Percentiles rank a stretch among this genome's conserved stretches.
phyloP scores from a whole-genome alignment of 1,140 invertebrate genomes.

The Orussus abietinus region DNA sequence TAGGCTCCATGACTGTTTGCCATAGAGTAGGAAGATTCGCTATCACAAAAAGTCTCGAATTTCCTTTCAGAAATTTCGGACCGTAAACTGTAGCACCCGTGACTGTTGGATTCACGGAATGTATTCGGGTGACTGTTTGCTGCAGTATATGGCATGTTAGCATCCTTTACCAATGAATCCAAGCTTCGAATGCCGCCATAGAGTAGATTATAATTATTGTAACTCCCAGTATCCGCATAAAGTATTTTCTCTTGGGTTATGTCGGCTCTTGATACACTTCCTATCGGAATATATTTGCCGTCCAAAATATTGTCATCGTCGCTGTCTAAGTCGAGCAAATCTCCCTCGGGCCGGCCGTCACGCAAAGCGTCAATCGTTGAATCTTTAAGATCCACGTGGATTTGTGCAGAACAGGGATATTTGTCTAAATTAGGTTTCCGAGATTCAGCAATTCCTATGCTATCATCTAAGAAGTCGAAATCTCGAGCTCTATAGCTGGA shows the following conservation, averaged over 20 bases:
- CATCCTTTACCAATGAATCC: neutral
- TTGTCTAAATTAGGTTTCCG: too few species aligned
- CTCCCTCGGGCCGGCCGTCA: conserved; percentile 7
- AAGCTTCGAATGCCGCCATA: conserved; percentile 4
- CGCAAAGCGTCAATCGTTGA: neutral
- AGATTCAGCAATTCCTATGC: too few species aligned
- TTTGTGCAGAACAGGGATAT: conserved; percentile 26
- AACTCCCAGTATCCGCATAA: conserved; percentile 33
- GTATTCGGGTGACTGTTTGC: conserved; percentile 6
- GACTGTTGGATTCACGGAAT: conserved; percentile 25
- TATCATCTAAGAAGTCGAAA: conserved; percentile 18
- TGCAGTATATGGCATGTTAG: neutral
- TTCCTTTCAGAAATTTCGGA: conserved; percentile 2
- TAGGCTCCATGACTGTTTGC: conserved; percentile 34
- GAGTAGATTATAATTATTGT: conserved; percentile 24
- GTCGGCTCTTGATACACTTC: too few species aligned
- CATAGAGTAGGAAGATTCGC: conserved; percentile 15
- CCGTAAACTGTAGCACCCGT: too few species aligned
- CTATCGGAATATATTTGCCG: conserved; percentile 16
- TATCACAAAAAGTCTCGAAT: neutral
- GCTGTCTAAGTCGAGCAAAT: conserved; percentile 17
- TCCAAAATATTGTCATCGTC: conserved; percentile 21
- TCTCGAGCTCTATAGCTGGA: conserved; percentile 21
- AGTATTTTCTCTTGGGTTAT: neutral
- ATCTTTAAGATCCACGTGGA: conserved; percentile 19